These are phyloP conservation scores for Parnassius orleans DNA, from an alignment of 2,888 invertebrate species.

Conservation along the genomic window DNA sequence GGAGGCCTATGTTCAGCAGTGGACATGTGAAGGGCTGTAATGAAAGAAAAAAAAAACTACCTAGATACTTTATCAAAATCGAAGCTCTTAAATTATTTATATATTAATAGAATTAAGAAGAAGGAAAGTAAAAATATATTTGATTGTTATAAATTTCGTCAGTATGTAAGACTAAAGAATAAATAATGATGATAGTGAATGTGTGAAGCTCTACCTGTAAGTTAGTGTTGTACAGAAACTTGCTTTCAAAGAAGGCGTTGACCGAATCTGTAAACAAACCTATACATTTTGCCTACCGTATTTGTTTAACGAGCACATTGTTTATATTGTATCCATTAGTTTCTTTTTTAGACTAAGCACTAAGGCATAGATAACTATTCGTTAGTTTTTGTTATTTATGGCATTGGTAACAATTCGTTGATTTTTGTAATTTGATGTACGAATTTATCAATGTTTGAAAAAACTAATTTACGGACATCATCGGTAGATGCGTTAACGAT, in stretches of 20 bases:
- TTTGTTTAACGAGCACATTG: background rate
- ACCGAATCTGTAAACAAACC: conserved; percentile 3
- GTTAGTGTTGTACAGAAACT: background rate
- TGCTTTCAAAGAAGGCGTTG: conserved; percentile 20
- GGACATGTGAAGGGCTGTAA: too few species aligned
- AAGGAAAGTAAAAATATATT: too few species aligned
- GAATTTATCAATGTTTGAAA: conserved; percentile 8
- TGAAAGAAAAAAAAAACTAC: too few species aligned
- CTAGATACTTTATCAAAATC: too few species aligned
- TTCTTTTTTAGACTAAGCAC: conserved; percentile 6
- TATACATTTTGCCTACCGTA: background rate
- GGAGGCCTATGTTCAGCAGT: too few species aligned
- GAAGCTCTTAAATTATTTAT: too few species aligned
- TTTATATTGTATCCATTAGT: conserved; percentile 19
- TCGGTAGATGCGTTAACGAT: conserved; percentile 21
- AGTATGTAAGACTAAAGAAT: too few species aligned
- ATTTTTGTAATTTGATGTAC: too few species aligned
- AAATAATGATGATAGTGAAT: too few species aligned
- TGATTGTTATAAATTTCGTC: too few species aligned
- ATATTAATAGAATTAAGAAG: too few species aligned
- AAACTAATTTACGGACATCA: conserved; percentile 9
- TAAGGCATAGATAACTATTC: conserved; percentile 5
- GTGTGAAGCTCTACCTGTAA: too few species aligned
- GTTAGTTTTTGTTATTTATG: conserved; percentile 12
- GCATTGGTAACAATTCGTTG: conserved; percentile 8